Conservation (phyloP, 2,113 vertebrate species). For the Neoarius graeffei region DNA sequence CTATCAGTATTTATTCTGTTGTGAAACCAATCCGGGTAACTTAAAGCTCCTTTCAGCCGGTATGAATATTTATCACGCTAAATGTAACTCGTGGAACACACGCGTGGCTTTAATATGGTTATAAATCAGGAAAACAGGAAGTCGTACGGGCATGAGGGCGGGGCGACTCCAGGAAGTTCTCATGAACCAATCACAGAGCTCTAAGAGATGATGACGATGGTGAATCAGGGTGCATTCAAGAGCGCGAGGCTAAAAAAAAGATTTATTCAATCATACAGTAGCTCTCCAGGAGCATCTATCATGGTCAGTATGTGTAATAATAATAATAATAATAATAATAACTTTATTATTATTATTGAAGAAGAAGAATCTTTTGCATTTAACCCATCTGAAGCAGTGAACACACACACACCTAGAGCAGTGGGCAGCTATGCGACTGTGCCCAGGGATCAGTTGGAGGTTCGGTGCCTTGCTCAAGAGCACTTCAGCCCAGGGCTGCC, state of each 20-base stretch:
- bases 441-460: too few relatives aligned
- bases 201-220: background rate
- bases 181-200: constrained; percentile 17
- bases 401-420: too few relatives aligned
- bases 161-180: background rate
- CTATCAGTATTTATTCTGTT: background rate
- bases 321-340: background rate
- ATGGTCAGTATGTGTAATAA: background rate
- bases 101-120: background rate
- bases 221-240: background rate
- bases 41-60: fast-evolving
- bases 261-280: background rate
- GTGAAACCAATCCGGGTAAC: background rate
- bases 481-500: too few relatives aligned
- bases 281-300: background rate
- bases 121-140: background rate
- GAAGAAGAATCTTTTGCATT: too few relatives aligned
- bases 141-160: background rate
- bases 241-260: background rate
- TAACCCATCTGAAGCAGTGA: too few relatives aligned
- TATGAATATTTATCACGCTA: background rate
- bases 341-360: too few relatives aligned
- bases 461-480: too few relatives aligned
- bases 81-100: too few relatives aligned
- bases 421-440: too few relatives aligned